These are phyloP conservation scores for Polypterus bichir DNA, from an alignment of 2,113 vertebrate species.

Conservation along the genomic window DNA sequence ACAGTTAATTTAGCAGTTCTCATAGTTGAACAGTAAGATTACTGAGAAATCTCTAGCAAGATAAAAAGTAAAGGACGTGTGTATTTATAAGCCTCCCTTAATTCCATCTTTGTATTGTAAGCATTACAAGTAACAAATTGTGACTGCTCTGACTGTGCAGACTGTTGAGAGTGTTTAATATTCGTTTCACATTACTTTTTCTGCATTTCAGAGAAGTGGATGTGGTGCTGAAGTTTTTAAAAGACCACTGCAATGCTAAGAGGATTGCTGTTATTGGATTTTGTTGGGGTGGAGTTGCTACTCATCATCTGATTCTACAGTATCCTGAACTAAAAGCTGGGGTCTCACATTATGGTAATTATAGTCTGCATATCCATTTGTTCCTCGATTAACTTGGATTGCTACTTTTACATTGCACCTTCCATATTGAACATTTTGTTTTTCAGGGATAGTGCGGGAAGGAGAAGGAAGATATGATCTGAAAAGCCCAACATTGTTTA, in stretches of 20 bases:
- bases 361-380: slow-evolving; percentile 20
- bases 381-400: background rate
- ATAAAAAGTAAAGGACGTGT: no score
- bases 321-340: slow-evolving; percentile 49
- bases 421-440: background rate
- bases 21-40: no score
- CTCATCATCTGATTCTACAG: slow-evolving; percentile 48
- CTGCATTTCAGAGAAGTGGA: slow-evolving; percentile 45
- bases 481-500: slow-evolving; percentile 56
- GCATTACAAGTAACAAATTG: background rate
- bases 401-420: no score
- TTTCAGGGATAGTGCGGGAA: slow-evolving; percentile 51
- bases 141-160: background rate
- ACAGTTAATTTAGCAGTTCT: background rate
- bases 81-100: no score
- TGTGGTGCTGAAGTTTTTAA: slow-evolving; percentile 50
- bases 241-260: slow-evolving; percentile 40
- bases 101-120: background rate
- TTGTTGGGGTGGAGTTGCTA: slow-evolving; percentile 59
- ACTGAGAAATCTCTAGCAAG: no score
- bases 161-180: background rate
- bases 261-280: slow-evolving; percentile 47
- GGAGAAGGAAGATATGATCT: slow-evolving; percentile 43
- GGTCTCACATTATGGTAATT: slow-evolving; percentile 54
- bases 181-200: slow-evolving; percentile 8